These are phyloP conservation scores for Odontesthes bonariensis DNA, from an alignment of 2,113 vertebrate species.

Conservation along the genomic window DNA sequence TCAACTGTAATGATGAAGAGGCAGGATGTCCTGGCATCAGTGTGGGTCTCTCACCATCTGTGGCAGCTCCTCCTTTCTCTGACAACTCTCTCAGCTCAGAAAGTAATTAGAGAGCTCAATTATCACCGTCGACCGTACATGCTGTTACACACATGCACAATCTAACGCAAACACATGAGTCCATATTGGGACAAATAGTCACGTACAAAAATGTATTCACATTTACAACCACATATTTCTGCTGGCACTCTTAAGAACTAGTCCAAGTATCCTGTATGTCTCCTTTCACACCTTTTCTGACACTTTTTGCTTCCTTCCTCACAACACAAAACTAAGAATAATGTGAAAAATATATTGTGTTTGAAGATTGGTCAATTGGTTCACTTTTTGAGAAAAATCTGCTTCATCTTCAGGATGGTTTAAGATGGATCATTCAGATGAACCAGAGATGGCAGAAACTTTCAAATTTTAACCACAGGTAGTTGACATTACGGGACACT, in stretches of 20 bases:
- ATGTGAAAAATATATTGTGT: background rate
- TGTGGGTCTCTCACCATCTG: slow-evolving; percentile 79
- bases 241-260: slow-evolving; percentile 22
- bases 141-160: slow-evolving; percentile 37
- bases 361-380: slow-evolving; percentile 5
- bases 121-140: slow-evolving; percentile 59
- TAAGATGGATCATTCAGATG: no score
- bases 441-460: no score
- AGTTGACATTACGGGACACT: no score
- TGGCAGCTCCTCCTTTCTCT: slow-evolving; percentile 77
- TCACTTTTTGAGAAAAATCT: background rate
- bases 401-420: no score
- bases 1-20: slow-evolving; percentile 71
- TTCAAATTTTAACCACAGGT: no score
- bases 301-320: background rate
- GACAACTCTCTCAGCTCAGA: slow-evolving; percentile 76
- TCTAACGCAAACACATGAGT: slow-evolving; percentile 5
- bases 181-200: slow-evolving; percentile 41
- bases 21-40: slow-evolving; percentile 70
- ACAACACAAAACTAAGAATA: background rate
- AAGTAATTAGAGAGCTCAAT: slow-evolving; percentile 79
- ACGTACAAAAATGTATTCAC: slow-evolving; percentile 23
- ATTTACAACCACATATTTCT: slow-evolving; percentile 26
- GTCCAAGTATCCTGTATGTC: slow-evolving; percentile 24
- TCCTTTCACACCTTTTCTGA: slow-evolving; percentile 16